These are phyloP conservation scores for Pachypanchax playfairii DNA, from an alignment of 2,113 vertebrate species.

Conservation along the genomic window DNA sequence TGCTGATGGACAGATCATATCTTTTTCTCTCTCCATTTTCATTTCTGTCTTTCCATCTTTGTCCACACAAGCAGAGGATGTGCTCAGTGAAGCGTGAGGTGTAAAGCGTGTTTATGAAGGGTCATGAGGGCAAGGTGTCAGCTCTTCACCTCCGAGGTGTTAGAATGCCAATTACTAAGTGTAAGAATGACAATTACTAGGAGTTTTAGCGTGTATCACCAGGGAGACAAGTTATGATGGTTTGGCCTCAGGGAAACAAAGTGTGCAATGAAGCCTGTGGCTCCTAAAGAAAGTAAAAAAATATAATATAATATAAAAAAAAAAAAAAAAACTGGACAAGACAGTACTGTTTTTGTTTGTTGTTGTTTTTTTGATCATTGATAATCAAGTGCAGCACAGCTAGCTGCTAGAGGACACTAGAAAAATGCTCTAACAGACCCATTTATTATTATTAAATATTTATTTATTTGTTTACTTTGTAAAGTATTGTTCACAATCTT, in stretches of 20 bases:
- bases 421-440: too few relatives aligned
- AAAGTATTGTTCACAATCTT: too few relatives aligned
- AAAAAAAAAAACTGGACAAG: too few relatives aligned
- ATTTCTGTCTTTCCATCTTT: slow-evolving; percentile 7
- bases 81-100: slow-evolving; percentile 57
- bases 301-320: too few relatives aligned
- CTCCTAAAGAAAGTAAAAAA: neutral
- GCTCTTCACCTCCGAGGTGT: slow-evolving; percentile 57
- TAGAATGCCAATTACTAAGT: slow-evolving; percentile 69
- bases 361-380: too few relatives aligned
- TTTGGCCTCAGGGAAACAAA: slow-evolving; percentile 6
- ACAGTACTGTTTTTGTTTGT: too few relatives aligned
- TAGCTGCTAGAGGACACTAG: too few relatives aligned
- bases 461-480: too few relatives aligned
- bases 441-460: too few relatives aligned
- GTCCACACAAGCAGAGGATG: slow-evolving; percentile 17
- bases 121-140: slow-evolving; percentile 53
- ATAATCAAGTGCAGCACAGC: too few relatives aligned
- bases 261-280: neutral
- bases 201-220: slow-evolving; percentile 22
- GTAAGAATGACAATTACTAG: slow-evolving; percentile 61
- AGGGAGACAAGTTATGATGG: slow-evolving; percentile 9
- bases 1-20: slow-evolving; percentile 57
- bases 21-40: slow-evolving; percentile 33
- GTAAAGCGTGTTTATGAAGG: slow-evolving; percentile 45